Percentiles rank a stretch among this genome's conserved stretches.
These are phyloP conservation scores for Poeciliopsis gracilis DNA, from an alignment of 2,797 vertebrate species.

Conservation along the genomic window DNA sequence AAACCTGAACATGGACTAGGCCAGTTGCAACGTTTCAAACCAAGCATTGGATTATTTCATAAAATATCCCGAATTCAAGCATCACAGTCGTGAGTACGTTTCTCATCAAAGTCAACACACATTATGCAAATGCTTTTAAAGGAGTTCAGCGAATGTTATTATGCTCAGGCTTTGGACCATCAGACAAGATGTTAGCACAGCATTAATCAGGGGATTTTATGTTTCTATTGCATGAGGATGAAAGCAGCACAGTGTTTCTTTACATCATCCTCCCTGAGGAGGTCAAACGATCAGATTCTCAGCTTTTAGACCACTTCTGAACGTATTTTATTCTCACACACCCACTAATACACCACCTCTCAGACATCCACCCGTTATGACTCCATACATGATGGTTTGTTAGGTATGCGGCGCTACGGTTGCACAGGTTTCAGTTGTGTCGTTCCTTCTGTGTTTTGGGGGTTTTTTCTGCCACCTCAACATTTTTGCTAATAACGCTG, in stretches of 20 bases:
- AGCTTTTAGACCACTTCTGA: neutral
- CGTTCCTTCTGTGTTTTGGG: neutral
- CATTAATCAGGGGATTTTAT: neutral
- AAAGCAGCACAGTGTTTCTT: neutral
- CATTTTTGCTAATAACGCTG: neutral
- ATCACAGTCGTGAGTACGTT: neutral
- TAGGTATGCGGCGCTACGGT: neutral
- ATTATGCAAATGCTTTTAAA: neutral
- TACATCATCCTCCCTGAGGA: neutral
- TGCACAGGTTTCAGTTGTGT: neutral
- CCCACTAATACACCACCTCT: neutral
- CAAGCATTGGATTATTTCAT: neutral
- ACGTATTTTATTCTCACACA: neutral
- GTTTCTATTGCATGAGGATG: neutral
- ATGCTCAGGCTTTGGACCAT: neutral
- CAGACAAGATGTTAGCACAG: neutral
- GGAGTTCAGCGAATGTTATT: neutral
- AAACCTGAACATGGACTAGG: neutral
- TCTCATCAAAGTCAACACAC: neutral
- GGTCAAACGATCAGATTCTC: neutral
- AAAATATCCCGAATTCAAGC: neutral
- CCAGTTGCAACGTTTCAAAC: neutral
- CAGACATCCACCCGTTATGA: neutral
- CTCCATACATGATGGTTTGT: neutral
- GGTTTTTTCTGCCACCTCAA: neutral